phyloP scores from a whole-genome alignment of 2,888 invertebrate genomes.

The Tineola bisselliella region DNA sequence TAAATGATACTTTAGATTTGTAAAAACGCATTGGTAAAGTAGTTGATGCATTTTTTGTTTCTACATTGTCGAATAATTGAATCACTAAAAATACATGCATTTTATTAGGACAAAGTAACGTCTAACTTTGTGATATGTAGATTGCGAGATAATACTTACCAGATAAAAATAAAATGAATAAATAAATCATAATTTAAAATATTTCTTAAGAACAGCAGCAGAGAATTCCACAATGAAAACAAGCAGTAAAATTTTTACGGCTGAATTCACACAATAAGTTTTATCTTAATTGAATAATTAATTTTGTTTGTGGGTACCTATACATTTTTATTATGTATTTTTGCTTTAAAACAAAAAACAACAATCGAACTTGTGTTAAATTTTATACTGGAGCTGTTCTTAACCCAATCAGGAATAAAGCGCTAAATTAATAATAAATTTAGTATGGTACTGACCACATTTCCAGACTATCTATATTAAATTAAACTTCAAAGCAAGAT shows the following conservation, averaged over 20 bases:
- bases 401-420: no score
- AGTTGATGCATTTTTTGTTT: not conserved
- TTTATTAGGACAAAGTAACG: no score
- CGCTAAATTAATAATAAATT: not conserved
- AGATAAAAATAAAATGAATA: not conserved
- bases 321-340: not conserved
- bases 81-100: no score
- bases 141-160: not conserved
- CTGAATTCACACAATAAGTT: conserved; percentile 2
- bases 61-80: not conserved
- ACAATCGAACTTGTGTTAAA: no score
- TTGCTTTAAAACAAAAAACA: not conserved
- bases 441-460: not conserved
- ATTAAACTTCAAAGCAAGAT: conserved; percentile 19
- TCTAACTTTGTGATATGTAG: no score
- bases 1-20: not conserved
- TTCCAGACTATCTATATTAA: not conserved
- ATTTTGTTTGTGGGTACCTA: not conserved
- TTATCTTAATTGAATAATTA: conserved; percentile 4
- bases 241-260: not conserved
- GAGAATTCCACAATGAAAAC: not conserved
- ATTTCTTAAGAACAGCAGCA: not conserved
- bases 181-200: not conserved
- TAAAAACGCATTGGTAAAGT: not conserved
- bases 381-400: no score